A percentile compares a stretch with the other conserved stretches of the same genome.
phyloP scores from a whole-genome alignment of 2,797 vertebrate species.

The Carduelis carduelis region DNA sequence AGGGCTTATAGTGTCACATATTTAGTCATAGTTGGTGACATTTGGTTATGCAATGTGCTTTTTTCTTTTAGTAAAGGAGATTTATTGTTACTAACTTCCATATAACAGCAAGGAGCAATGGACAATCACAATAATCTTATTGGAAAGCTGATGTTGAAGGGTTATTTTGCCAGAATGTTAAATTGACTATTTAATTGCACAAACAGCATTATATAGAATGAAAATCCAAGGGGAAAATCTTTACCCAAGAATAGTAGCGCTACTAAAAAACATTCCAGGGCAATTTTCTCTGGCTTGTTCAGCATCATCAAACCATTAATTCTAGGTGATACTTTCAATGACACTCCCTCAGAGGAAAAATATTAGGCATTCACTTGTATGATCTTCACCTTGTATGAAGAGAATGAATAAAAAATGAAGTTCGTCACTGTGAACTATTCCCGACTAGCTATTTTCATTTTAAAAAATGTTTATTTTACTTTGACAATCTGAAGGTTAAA shows the following conservation, averaged over 20 bases:
- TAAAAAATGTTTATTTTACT: conserved; percentile 77
- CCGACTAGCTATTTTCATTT: conserved; percentile 75
- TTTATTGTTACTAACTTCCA: neutral
- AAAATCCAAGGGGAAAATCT: neutral
- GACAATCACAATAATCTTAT: neutral
- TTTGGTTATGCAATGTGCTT: neutral
- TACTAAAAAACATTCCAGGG: conserved; percentile 5
- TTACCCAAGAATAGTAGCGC: conserved; percentile 11
- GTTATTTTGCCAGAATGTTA: conserved; percentile 18
- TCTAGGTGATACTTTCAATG: conserved; percentile 46
- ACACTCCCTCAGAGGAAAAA: conserved; percentile 58
- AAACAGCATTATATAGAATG: neutral
- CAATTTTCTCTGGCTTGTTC: conserved; percentile 39
- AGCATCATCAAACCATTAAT: conserved; percentile 58
- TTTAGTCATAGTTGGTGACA: neutral
- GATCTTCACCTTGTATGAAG: conserved; percentile 75
- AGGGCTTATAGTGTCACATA: neutral
- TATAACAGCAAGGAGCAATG: neutral
- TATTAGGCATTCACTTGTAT: conserved; percentile 72
- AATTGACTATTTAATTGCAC: neutral
- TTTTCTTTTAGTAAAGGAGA: neutral
- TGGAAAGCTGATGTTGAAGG: conserved; percentile 5
- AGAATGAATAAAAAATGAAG: conserved; percentile 80
- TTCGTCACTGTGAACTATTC: conserved; percentile 71
- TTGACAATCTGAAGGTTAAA: conserved; percentile 77